Evolutionary conservation across 2,797 vertebrate genomes (phyloP).

Genomic region (Allobates femoralis): DNA sequence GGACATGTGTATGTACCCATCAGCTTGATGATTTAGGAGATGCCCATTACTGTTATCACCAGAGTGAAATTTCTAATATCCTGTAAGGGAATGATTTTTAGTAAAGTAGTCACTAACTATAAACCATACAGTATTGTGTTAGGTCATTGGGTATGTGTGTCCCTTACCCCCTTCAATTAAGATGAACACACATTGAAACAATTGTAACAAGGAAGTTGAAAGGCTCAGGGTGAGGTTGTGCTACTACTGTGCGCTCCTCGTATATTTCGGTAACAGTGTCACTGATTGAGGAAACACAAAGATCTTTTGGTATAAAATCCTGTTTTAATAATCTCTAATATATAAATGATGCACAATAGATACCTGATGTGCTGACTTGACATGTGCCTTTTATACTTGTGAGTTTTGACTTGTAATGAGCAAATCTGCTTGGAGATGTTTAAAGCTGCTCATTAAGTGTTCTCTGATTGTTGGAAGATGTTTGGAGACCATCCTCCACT

Average conservation of each 20-base stretch:
- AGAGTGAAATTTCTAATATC: background rate
- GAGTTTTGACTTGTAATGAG: background rate
- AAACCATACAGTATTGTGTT: background rate
- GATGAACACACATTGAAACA: conserved; percentile 36
- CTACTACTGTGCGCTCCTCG: conserved; percentile 16
- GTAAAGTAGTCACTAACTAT: background rate
- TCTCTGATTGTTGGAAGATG: background rate
- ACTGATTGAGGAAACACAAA: background rate
- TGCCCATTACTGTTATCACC: background rate
- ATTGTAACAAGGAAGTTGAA: conserved; percentile 38
- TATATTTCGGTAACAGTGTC: background rate
- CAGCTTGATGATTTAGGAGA: background rate
- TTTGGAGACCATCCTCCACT: background rate
- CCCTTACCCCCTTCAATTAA: background rate
- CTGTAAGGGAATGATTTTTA: background rate
- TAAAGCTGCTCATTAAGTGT: too few species aligned
- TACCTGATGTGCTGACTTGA: background rate
- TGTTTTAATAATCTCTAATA: background rate
- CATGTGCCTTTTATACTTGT: background rate
- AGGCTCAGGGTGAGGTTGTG: background rate
- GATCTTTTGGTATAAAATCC: background rate
- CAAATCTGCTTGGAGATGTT: background rate
- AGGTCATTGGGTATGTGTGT: background rate
- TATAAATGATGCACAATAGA: background rate
- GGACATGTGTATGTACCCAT: background rate